Percentiles rank a stretch among this genome's conserved stretches.
phyloP scores from a whole-genome alignment of 2,888 invertebrate genomes.

The Lasioglossum leucozonium region DNA sequence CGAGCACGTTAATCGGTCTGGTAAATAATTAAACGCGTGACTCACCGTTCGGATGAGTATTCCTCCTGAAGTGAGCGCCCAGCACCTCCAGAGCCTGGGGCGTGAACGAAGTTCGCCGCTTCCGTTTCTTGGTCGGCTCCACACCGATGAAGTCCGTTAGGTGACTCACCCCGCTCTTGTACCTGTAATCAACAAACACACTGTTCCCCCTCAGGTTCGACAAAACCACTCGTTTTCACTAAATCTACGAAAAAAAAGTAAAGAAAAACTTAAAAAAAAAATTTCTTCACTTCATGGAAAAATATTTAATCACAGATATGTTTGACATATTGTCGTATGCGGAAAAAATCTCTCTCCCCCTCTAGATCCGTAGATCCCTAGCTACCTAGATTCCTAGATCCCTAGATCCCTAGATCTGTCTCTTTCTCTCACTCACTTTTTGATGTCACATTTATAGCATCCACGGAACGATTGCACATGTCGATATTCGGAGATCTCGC shows the following conservation, averaged over 20 bases:
- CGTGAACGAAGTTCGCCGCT: conserved; percentile 98
- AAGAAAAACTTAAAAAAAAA: background rate
- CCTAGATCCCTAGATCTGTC: no score
- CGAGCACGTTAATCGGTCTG: background rate
- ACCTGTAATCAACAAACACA: conserved; percentile 88
- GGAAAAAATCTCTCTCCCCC: no score
- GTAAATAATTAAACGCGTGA: background rate
- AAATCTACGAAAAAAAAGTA: background rate
- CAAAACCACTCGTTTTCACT: conserved; percentile 57
- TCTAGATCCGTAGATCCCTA: no score
- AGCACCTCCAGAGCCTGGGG: conserved; percentile 97
- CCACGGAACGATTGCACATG: no score
- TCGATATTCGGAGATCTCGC: no score
- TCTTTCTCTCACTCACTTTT: no score
- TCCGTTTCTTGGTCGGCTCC: conserved; percentile 98
- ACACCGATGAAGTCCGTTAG: conserved; percentile 98
- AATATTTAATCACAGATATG: no score
- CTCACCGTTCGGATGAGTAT: conserved; percentile 98
- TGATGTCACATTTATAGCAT: no score
- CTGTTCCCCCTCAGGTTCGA: conserved; percentile 82
- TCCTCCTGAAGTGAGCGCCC: conserved; percentile 97
- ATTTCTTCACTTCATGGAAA: no score
- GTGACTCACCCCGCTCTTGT: conserved; percentile 96
- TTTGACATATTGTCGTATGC: no score
- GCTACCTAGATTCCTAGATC: no score